These are phyloP conservation scores for Pelochelys cantorii DNA, from an alignment of 2,797 vertebrate species.

Conservation along the genomic window DNA sequence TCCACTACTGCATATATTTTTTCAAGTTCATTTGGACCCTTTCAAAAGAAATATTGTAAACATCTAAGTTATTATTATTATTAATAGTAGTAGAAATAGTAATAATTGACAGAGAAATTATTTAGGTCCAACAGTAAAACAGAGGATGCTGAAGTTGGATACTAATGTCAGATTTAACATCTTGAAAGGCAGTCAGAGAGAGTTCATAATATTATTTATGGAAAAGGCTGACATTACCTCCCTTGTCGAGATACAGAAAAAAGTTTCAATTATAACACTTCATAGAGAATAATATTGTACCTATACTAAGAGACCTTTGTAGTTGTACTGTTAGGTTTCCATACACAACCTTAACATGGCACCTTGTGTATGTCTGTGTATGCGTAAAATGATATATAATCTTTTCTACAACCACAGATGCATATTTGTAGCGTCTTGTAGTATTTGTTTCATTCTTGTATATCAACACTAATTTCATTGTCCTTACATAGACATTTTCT, in stretches of 20 bases:
- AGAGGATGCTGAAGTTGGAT: not conserved
- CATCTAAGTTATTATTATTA: not conserved
- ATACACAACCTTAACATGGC: not conserved
- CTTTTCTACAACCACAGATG: not conserved
- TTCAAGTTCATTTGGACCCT: not conserved
- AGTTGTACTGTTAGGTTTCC: not conserved
- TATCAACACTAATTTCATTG: not conserved
- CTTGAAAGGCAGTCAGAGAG: not conserved
- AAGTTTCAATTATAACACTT: not conserved
- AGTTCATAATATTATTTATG: not conserved
- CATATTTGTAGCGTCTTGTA: not conserved
- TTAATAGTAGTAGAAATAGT: not conserved
- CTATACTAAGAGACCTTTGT: not conserved
- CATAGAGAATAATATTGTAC: not conserved
- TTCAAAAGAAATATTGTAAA: not conserved
- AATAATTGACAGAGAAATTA: not conserved
- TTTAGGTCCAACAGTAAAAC: not conserved
- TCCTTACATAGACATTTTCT: not conserved
- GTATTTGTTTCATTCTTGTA: not conserved
- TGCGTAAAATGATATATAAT: not conserved
- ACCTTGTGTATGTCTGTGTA: not conserved
- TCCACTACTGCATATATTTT: not conserved
- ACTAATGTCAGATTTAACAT: not conserved
- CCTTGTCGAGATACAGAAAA: not conserved
- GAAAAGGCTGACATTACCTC: not conserved